phyloP scores from a whole-genome alignment of 2,888 invertebrate genomes.

The Trichopria drosophilae region DNA sequence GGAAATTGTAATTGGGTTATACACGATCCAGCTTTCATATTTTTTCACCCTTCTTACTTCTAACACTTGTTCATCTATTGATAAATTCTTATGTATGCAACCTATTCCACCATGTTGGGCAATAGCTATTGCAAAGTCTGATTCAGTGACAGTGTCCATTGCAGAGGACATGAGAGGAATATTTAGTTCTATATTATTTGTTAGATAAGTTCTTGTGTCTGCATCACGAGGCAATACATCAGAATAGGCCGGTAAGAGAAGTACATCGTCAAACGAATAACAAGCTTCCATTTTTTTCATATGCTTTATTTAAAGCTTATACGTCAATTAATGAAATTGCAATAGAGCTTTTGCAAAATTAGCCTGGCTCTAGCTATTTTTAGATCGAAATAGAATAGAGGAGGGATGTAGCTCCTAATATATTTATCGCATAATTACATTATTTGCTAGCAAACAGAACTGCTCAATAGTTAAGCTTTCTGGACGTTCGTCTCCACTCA shows the following conservation, averaged over 20 bases:
- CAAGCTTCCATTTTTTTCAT: constrained; percentile 11
- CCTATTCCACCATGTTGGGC: no score
- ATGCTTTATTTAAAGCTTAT: constrained; percentile 10
- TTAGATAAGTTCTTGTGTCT: no score
- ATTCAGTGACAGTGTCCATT: no score
- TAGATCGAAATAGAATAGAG: constrained; percentile 9
- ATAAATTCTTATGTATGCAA: no score
- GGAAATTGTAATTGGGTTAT: constrained; percentile 6
- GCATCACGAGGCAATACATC: no score
- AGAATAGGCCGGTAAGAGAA: no score
- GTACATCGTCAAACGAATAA: constrained; percentile 10
- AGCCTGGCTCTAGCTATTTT: constrained; percentile 7
- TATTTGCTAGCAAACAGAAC: constrained; percentile 13
- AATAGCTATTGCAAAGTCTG: no score
- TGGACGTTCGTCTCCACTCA: constrained; percentile 12
- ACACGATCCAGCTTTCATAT: constrained; percentile 3
- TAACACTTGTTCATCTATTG: no score
- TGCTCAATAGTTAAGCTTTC: constrained; percentile 12
- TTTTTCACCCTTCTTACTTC: no score
- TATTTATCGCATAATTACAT: no score
- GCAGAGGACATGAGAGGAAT: no score
- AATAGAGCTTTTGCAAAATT: constrained; percentile 6
- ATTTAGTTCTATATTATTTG: no score
- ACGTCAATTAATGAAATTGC: constrained; percentile 11
- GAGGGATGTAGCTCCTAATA: constrained; percentile 8